phyloP scores from a whole-genome alignment of 2,888 invertebrate species.

The Nasonovia ribisnigri region DNA sequence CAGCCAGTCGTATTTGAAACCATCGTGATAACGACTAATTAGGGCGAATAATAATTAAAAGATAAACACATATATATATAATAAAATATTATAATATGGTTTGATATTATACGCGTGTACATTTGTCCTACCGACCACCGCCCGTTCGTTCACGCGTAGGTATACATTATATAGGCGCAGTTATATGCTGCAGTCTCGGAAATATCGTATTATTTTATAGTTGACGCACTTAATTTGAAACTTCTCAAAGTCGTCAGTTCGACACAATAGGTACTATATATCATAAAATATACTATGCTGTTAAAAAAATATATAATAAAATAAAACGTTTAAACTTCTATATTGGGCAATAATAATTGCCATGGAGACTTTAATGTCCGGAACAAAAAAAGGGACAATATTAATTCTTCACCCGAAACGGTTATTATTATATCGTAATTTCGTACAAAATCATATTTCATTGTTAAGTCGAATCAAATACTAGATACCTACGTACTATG shows the following conservation, averaged over 20 bases:
- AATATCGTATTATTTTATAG: neutral
- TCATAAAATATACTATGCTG: neutral
- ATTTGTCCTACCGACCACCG: neutral
- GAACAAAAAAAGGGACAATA: neutral
- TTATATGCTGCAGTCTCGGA: neutral
- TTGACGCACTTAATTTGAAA: neutral
- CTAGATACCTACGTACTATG: neutral
- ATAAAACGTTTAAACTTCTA: neutral
- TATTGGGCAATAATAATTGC: neutral
- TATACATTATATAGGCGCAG: neutral
- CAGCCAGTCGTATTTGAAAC: slow-evolving; percentile 17
- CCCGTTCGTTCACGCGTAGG: neutral
- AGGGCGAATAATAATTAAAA: slow-evolving; percentile 49
- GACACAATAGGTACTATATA: neutral
- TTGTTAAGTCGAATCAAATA: neutral
- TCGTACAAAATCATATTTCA: neutral
- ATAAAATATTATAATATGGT: neutral
- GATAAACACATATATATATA: slow-evolving; percentile 11
- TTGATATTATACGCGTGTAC: neutral
- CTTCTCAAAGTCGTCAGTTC: neutral
- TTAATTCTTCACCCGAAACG: neutral
- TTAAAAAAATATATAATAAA: neutral
- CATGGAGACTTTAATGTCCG: neutral
- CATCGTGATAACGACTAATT: slow-evolving; percentile 55
- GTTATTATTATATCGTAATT: neutral